phyloP scores from a whole-genome alignment of 1,140 invertebrate genomes.

The Drosophila arawakana region DNA sequence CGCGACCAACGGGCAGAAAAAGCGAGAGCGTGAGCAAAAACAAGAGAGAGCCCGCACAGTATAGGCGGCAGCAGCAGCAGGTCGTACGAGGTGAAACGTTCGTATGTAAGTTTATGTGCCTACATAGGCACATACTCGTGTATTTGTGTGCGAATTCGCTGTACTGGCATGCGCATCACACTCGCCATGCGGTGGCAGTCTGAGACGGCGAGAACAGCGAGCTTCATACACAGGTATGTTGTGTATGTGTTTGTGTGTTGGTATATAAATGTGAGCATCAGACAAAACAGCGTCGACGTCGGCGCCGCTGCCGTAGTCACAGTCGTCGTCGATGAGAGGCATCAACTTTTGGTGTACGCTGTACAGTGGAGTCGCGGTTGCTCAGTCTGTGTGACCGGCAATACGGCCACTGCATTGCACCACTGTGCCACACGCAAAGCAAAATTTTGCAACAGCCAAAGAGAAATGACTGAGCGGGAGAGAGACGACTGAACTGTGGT shows the following conservation, averaged over 20 bases:
- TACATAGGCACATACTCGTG: background rate
- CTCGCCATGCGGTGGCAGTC: conserved; percentile 36
- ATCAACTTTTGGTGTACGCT: conserved; percentile 24
- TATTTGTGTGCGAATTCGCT: conserved; percentile 52
- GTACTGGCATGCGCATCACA: conserved; percentile 60
- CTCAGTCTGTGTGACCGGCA: conserved; percentile 40
- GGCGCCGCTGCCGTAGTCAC: background rate
- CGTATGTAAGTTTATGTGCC: conserved; percentile 17
- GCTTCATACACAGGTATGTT: conserved; percentile 9
- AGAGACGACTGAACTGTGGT: conserved; percentile 35
- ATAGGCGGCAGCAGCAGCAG: conserved; percentile 32
- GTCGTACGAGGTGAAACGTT: conserved; percentile 66
- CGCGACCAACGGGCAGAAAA: conserved; percentile 21
- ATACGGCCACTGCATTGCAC: conserved; percentile 42
- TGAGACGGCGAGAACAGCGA: conserved; percentile 6
- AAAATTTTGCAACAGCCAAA: conserved; percentile 35
- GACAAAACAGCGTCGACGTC: conserved; percentile 38
- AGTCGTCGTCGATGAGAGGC: conserved; percentile 17
- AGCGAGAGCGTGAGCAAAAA: conserved; percentile 5
- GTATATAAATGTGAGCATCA: conserved; percentile 36
- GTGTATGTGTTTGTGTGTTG: conserved; percentile 15
- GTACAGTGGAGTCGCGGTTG: conserved; percentile 40
- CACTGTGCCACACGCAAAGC: conserved; percentile 38
- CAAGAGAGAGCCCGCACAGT: conserved; percentile 5
- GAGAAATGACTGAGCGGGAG: background rate